Evolutionary conservation across 2,113 vertebrate genomes (phyloP), one percentile per base, ranked within the genome.

Genomic region (Platysteira castanea): DNA sequence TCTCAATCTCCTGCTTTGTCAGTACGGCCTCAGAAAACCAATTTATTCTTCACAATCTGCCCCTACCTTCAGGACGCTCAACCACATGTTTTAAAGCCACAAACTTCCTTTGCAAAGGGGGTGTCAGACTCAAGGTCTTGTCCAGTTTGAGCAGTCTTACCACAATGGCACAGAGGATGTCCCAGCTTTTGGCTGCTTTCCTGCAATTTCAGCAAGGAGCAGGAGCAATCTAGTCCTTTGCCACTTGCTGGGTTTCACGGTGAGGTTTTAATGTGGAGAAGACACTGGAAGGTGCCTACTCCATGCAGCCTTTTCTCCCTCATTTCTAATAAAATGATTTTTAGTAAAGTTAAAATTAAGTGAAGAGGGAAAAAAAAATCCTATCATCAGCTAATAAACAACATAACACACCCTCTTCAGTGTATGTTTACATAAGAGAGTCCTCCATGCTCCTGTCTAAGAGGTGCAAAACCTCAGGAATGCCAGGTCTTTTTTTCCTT

Each of bases 401-500:
- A 92, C 2, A 15, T 76, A 92, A 82, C 90, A 91, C 78, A 73
- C 83, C 91, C 90, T 94, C 77, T 82, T 90, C 53, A 53, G 74
- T 9, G 20, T 18, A 84, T 89, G 94, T 95, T 95, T 96, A 96
- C 69, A 37, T 80, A 96, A 91, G 53, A 73, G 61, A 96, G 79
- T 95, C 68, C 56, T 96, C 74, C 11, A 3, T 84, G 85, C 80
- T 96, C 84, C 82, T 79, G 84, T 89, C 67, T 93, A 94, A 97
- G 92, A 95, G 95, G 87, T 60, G 91, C 68, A 94, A 97, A 97
- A 92, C 97, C 98, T 96, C 90, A 97, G 91, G 94, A 96, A 95
- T 96, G 90, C 71, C 82, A 97, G 68, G 5, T 68, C 24, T 86
- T 91, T 89, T 71, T 90, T 56, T 33, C 13, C 31, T 26, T 37